These are phyloP conservation scores for Cyanistes caeruleus DNA, from an alignment of 2,113 vertebrate genomes.

Conservation along the genomic window DNA sequence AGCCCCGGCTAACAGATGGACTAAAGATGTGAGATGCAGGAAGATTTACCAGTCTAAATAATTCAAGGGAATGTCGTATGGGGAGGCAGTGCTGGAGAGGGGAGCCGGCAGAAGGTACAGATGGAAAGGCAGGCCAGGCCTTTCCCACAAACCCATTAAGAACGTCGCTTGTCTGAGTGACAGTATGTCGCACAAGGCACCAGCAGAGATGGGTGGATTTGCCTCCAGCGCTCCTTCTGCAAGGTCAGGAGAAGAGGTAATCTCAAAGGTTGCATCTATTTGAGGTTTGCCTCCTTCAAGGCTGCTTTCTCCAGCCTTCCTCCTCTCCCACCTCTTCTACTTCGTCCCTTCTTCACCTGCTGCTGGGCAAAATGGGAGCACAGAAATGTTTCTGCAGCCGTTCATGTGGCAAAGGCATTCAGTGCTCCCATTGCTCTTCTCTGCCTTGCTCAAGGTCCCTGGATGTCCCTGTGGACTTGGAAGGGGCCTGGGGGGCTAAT, in stretches of 20 bases:
- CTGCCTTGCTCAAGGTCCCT: not conserved
- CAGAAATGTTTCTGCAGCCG: not conserved
- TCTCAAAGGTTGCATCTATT: conserved; percentile 51
- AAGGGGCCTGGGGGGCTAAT: not conserved
- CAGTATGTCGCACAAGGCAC: conserved; percentile 73
- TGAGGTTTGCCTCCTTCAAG: not conserved
- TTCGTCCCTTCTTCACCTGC: rapidly evolving
- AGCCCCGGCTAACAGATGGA: conserved; percentile 83
- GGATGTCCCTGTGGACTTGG: not conserved
- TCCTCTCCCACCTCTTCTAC: not conserved
- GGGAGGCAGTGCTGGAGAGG: conserved; percentile 74
- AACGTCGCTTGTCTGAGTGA: conserved; percentile 73
- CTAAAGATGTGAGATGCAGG: conserved; percentile 83
- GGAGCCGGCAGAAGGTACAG: conserved; percentile 81
- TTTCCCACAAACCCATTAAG: conserved; percentile 82
- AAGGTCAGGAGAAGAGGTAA: conserved; percentile 77
- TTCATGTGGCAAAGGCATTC: not conserved
- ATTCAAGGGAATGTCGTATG: conserved; percentile 82
- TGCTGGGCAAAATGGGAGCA: not conserved
- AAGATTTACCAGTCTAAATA: conserved; percentile 84
- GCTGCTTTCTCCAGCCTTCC: not conserved
- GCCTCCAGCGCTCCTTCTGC: conserved; percentile 70
- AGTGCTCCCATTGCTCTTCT: not conserved
- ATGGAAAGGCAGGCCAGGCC: conserved; percentile 82
- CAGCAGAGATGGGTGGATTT: conserved; percentile 72